A percentile compares a stretch with the other conserved stretches of the same genome.
Conservation (phyloP, 2,888 invertebrate genomes). For the Agrochola litura region DNA sequence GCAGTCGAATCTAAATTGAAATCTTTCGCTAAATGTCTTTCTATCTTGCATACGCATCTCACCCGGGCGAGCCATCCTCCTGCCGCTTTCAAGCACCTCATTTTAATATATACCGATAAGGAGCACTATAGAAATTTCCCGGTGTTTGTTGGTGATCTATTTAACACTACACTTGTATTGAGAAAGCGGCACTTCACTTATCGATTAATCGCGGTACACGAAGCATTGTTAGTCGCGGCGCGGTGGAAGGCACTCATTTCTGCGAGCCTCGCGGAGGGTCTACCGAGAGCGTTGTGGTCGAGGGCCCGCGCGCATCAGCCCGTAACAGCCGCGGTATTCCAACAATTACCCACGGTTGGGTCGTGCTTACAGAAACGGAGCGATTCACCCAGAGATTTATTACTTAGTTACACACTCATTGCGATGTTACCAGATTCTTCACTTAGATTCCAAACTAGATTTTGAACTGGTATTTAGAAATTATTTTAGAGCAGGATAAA, state of each 20-base stretch:
- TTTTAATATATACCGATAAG: conserved; percentile 82
- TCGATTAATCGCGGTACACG: conserved; percentile 86
- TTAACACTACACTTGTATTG: conserved; percentile 82
- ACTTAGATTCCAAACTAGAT: conserved; percentile 26
- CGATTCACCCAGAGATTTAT: conserved; percentile 79
- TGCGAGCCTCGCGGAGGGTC: conserved; percentile 86
- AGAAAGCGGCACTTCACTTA: conserved; percentile 86
- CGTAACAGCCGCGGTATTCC: conserved; percentile 88
- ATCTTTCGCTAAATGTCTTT: conserved; percentile 83
- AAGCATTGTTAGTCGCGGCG: conserved; percentile 81
- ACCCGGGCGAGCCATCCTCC: conserved; percentile 90
- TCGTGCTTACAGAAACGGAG: conserved; percentile 82
- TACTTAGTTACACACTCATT: conserved; percentile 74
- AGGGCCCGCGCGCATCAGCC: conserved; percentile 88
- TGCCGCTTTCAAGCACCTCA: conserved; percentile 89
- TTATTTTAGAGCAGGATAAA: conserved; percentile 30
- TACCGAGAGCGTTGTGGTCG: conserved; percentile 83
- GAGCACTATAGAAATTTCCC: conserved; percentile 75
- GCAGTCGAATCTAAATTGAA: conserved; percentile 86
- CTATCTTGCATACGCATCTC: conserved; percentile 85
- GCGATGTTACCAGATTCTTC: conserved; percentile 60
- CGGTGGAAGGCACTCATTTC: conserved; percentile 84
- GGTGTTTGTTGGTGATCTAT: conserved; percentile 80
- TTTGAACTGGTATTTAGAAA: conserved; percentile 42
- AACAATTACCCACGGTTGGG: conserved; percentile 87